Base-by-base conservation (phyloP, 2,888 invertebrate genomes). In the Patella ulyssiponensis region DNA sequence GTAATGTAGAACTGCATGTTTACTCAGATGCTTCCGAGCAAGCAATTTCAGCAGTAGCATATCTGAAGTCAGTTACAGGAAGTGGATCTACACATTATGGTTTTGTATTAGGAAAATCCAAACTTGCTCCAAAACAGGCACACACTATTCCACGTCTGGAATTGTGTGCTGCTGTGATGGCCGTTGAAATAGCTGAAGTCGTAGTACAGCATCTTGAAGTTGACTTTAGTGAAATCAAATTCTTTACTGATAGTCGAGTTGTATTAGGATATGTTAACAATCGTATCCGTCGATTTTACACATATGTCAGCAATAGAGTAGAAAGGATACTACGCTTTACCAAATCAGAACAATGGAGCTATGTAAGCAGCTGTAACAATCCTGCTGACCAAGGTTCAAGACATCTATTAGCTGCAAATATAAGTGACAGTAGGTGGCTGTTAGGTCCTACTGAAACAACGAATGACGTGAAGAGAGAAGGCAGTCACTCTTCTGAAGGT, bases 11-110 rank as follows among this genome's bases (percentile, higher is more conserved):
- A 56, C 9, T 79, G 12, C 80, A 77, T 64, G 23, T 79, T n/a
- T 82, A 77, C 76, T 73, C 75, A n/a, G 80, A 82, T 76, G 82
- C 82, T 11, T 79, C 79, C 5, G 80, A 77, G 69, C 74, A 77
- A n/a, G 81, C 77, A 12, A 80, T 80, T 17, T 70, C 79, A 44
- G 76, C 77, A 11, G 78, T 73, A 0, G 74, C 71, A 5, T 80
- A 80, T 27, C n/a, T 77, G 3, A 71, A 64, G 23, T 53, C 74
- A 20, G 69, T 23, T 33, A 64, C 78, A 23, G 51, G 51, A 2
- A 27, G 17, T 53, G 69, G 70, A 17, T 44, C 23, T n/a, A 20
- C 17, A 12, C 17, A 14, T 23, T 69, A 70, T 27, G 76, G 76
- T 51, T 79, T 77, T 53, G 44, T 74, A 5, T 33, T 78, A 12